Conservation (phyloP, 2,888 invertebrate species). For the Phragmatobia fuliginosa region DNA sequence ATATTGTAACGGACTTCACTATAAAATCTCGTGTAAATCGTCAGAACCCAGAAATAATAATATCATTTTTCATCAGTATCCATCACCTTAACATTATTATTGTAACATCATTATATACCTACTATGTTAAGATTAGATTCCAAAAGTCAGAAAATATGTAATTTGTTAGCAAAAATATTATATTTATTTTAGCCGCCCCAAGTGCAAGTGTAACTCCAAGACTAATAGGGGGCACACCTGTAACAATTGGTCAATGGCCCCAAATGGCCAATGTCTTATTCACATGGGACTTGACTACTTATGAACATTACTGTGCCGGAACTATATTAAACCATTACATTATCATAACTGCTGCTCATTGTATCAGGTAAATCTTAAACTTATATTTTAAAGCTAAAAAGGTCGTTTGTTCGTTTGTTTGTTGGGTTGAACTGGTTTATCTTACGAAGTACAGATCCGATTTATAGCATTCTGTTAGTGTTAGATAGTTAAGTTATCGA, state of each 20-base stretch:
- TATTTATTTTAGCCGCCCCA: neutral
- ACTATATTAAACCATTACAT: slow-evolving; percentile 5
- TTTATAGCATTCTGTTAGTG: too few species aligned
- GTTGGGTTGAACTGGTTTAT: too few species aligned
- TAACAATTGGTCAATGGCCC: slow-evolving; percentile 3
- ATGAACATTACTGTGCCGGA: slow-evolving; percentile 12
- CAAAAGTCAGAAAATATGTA: neutral
- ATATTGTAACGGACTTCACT: neutral
- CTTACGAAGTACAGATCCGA: too few species aligned
- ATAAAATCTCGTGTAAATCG: neutral
- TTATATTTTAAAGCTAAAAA: too few species aligned
- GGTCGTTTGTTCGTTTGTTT: too few species aligned
- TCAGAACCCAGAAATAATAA: neutral
- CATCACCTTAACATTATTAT: neutral
- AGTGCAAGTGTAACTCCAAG: neutral
- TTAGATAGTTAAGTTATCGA: too few species aligned
- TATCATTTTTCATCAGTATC: neutral
- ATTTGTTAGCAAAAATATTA: neutral
- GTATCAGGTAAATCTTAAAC: slow-evolving; percentile 7
- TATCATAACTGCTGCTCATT: slow-evolving; percentile 10
- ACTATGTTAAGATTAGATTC: too few species aligned
- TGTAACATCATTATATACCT: neutral
- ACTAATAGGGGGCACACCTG: slow-evolving; percentile 1
- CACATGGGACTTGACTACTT: neutral
- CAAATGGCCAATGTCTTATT: slow-evolving; percentile 3